A percentile compares a stretch with the other conserved stretches of the same genome.
These are phyloP conservation scores for Metopolophium dirhodum DNA, from an alignment of 1,140 invertebrate genomes.

Conservation along the genomic window DNA sequence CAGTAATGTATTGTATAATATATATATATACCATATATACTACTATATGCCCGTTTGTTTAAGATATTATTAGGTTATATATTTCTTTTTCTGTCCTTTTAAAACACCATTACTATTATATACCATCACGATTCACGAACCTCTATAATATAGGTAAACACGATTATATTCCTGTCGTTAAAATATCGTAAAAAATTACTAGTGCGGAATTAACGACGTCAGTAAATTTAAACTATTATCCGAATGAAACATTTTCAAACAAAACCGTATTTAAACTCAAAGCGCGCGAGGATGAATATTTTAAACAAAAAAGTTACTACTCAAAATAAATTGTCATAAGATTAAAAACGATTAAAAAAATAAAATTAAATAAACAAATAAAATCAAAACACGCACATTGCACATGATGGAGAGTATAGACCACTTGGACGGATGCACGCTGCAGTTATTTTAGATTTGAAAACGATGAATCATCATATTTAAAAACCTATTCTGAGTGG, in stretches of 20 bases:
- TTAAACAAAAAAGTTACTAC: not conserved
- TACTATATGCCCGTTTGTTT: conserved; percentile 6
- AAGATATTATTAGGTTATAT: conserved; percentile 27
- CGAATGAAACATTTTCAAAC: not conserved
- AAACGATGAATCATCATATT: conserved; percentile 1
- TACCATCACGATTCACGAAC: conserved; percentile 29
- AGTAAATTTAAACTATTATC: conserved; percentile 29
- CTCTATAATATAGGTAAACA: conserved; percentile 22
- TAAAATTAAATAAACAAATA: conserved; percentile 4
- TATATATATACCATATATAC: not conserved
- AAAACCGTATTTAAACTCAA: not conserved
- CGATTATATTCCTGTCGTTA: conserved; percentile 39
- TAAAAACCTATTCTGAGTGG: not conserved
- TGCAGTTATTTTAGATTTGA: conserved; percentile 3
- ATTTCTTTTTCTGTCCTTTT: conserved; percentile 5
- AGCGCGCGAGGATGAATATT: not conserved
- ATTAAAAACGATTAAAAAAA: not conserved
- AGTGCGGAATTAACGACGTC: conserved; percentile 26
- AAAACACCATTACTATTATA: conserved; percentile 26
- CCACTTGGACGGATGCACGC: not conserved
- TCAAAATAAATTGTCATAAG: not conserved
- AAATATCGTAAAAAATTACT: conserved; percentile 49
- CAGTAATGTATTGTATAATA: not conserved
- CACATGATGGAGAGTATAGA: not conserved
- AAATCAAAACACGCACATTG: not conserved